Base-by-base conservation (phyloP, 2,797 vertebrate species). In the Lacerta bilineata region DNA sequence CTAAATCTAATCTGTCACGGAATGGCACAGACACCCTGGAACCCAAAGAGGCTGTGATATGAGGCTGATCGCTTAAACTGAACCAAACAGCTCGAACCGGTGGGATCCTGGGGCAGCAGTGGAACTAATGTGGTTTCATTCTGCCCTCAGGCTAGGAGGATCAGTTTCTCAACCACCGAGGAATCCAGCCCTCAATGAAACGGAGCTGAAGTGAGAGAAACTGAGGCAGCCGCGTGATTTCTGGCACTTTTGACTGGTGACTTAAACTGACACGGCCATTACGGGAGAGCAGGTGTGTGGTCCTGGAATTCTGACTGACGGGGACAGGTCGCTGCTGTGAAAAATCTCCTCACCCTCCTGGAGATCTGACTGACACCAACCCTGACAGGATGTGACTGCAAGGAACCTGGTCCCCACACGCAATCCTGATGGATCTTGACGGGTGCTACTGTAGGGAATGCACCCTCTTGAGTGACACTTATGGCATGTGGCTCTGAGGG, bases 1-100 rank as follows among this genome's bases (percentile, higher is more conserved):
- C 81, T 92, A 69, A 89, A 80, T 82, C 88, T 86, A 33, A 92
- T 77, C 87, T 85, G 77, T n/a, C 89, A 86, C 0, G 83, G 79
- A 92, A 69, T 78, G 83, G 69, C 89, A 64, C 0, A 3, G 36
- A 46, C 4, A 55, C 46, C 1, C 1, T 41, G 29, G 77, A 83
- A 90, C 20, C 29, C 79, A 86, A 8, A 36, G 50, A 36, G 0
- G 0, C 43, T 36, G 75, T 69, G 83, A 11, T 59, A 61, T 39
- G 69, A 66, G 74, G 80, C 50, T 2, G 3, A 85, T 90, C 83
- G n/a, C 4, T 87, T 50, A 80, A 59, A 74, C 90, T 46, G 90
- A 94, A 91, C 39, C 25, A 8, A 80, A 11, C 0, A 5, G 81
- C 84, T 86, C 0, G 8, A 88, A 88, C 88, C 91, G 88, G 79